These are phyloP conservation scores for Eupithecia pulchellata DNA, from an alignment of 2,888 invertebrate genomes.

Conservation along the genomic window DNA sequence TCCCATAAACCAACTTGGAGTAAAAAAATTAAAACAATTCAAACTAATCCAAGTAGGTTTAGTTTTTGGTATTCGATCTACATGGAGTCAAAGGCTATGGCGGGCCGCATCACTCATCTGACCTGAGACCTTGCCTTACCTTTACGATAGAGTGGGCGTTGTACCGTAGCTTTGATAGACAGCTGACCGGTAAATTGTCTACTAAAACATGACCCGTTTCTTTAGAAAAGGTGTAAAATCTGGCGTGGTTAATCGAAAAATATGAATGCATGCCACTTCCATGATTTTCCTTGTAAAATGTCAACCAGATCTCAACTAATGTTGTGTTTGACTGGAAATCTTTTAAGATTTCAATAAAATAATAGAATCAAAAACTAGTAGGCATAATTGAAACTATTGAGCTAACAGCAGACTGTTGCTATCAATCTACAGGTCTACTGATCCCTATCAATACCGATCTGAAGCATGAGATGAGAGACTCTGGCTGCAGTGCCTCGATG, in stretches of 20 bases:
- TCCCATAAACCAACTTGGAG: background rate
- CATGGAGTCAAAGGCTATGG: slow-evolving; percentile 77
- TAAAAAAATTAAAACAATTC: background rate
- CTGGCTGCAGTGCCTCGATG: too few species aligned
- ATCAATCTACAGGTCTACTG: too few species aligned
- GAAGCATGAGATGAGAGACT: too few species aligned
- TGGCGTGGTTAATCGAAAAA: too few species aligned
- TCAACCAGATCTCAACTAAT: too few species aligned
- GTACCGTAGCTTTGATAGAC: slow-evolving; percentile 47
- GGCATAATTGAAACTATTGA: too few species aligned
- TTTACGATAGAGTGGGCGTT: slow-evolving; percentile 55
- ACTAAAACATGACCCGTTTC: background rate
- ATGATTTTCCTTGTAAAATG: background rate
- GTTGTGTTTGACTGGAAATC: too few species aligned
- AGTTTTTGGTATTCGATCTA: background rate
- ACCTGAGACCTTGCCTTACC: slow-evolving; percentile 72
- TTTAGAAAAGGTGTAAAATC: background rate
- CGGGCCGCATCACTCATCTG: slow-evolving; percentile 78
- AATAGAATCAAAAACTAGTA: too few species aligned
- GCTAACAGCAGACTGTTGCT: too few species aligned
- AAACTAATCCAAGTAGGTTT: background rate
- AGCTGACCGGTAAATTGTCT: slow-evolving; percentile 45
- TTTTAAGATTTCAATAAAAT: too few species aligned
- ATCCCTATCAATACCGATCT: too few species aligned
- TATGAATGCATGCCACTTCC: background rate